These are phyloP conservation scores for Pachyrhynchus sulphureomaculatus DNA, from an alignment of 1,140 invertebrate genomes.

Conservation along the genomic window DNA sequence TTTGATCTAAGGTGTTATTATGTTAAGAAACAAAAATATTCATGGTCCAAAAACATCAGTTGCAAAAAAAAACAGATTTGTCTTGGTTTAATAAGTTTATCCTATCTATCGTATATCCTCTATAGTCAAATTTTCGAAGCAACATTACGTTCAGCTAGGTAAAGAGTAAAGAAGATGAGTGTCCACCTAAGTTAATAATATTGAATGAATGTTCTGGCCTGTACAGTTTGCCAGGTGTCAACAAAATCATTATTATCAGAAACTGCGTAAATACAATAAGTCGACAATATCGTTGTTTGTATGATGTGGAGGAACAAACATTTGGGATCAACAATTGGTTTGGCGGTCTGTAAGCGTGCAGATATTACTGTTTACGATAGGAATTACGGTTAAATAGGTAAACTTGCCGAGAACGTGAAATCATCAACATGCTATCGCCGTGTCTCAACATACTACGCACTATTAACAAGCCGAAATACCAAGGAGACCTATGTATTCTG, in stretches of 20 bases:
- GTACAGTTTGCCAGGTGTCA: constrained; percentile 29
- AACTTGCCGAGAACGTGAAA: constrained; percentile 40
- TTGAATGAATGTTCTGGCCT: not conserved
- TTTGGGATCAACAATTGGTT: constrained; percentile 41
- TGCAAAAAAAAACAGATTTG: no score
- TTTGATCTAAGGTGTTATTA: no score
- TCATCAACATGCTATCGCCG: constrained; percentile 40
- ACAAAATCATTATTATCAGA: constrained; percentile 31
- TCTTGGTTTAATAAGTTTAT: no score
- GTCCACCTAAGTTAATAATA: constrained; percentile 3
- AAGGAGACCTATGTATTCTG: constrained; percentile 5
- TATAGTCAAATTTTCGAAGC: no score
- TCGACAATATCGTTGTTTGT: constrained; percentile 25
- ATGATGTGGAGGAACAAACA: constrained; percentile 39
- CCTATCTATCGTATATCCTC: no score
- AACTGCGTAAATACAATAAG: constrained; percentile 26
- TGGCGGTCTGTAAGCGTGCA: constrained; percentile 34
- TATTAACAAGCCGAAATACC: constrained; percentile 24
- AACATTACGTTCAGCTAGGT: no score
- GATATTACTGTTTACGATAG: constrained; percentile 40
- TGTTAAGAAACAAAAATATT: no score
- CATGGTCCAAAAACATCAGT: no score
- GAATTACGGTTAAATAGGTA: constrained; percentile 44
- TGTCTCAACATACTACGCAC: constrained; percentile 23
- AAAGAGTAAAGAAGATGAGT: no score